A percentile compares a stretch with the other conserved stretches of the same genome.
These are phyloP conservation scores for Pteria penguin DNA, from an alignment of 2,888 invertebrate species.

Conservation along the genomic window DNA sequence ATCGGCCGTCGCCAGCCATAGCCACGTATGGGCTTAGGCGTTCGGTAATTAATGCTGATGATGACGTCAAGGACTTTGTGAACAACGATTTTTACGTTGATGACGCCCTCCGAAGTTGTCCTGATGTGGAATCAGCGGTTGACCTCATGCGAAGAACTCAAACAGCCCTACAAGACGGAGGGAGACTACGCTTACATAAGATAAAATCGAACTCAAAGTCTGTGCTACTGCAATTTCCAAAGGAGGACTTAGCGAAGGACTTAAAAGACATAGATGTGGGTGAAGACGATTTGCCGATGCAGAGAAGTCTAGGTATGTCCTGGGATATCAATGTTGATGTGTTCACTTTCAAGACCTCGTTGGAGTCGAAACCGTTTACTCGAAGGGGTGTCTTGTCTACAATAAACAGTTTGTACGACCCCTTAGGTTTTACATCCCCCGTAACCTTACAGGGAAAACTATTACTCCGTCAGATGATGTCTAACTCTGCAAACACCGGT, in stretches of 20 bases:
- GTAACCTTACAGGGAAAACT: slow-evolving; percentile 1
- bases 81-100: slow-evolving; percentile 47
- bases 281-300: neutral
- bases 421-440: neutral
- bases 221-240: neutral
- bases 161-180: slow-evolving; percentile 6
- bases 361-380: neutral
- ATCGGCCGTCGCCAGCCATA: slow-evolving; percentile 39
- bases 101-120: slow-evolving; percentile 42
- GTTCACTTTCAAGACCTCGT: neutral
- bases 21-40: slow-evolving; percentile 40
- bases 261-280: neutral
- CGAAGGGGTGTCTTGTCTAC: neutral
- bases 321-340: neutral
- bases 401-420: slow-evolving; percentile 1
- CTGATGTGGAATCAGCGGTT: slow-evolving; percentile 8
- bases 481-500: slow-evolving; percentile 11
- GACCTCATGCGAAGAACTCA: slow-evolving; percentile 32
- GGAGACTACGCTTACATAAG: slow-evolving; percentile 17
- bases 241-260: neutral
- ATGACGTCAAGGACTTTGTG: slow-evolving; percentile 36
- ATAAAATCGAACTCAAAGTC: neutral
- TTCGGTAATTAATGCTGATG: slow-evolving; percentile 17
- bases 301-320: neutral
- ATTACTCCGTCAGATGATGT: slow-evolving; percentile 33